Evolutionary conservation across 2,797 vertebrate genomes (phyloP).

Genomic region (Etheostoma perlongum): DNA sequence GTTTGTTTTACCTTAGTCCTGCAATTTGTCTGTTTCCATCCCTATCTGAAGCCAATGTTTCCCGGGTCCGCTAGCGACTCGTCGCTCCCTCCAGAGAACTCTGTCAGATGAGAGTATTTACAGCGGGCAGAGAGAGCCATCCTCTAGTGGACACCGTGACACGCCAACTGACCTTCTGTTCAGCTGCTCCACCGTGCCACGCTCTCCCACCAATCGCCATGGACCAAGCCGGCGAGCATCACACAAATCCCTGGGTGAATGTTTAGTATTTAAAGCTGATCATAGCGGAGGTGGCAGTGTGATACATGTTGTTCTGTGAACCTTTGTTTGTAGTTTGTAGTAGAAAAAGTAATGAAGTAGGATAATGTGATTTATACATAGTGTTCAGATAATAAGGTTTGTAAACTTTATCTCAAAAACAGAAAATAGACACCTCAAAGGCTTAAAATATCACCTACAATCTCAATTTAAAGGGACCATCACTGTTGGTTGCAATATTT

Average conservation of each 20-base stretch:
- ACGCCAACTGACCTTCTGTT: conserved; percentile 92
- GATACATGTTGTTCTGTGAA: background rate
- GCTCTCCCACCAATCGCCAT: conserved; percentile 91
- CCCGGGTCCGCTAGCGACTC: conserved; percentile 87
- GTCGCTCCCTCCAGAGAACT: conserved; percentile 94
- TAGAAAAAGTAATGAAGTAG: background rate
- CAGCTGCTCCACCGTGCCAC: conserved; percentile 91
- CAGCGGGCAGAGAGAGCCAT: conserved; percentile 92
- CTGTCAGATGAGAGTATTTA: conserved; percentile 98
- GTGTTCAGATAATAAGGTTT: background rate
- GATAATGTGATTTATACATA: background rate
- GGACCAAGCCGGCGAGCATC: conserved; percentile 88
- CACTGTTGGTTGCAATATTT: background rate
- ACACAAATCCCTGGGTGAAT: conserved; percentile 92
- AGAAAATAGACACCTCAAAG: background rate
- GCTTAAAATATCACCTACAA: no score
- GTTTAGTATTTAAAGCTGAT: background rate
- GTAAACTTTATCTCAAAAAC: background rate
- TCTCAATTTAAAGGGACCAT: background rate
- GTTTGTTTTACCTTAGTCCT: conserved; percentile 9
- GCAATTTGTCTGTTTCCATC: conserved; percentile 48
- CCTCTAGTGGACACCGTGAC: conserved; percentile 87
- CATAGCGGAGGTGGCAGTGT: background rate
- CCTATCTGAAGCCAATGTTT: conserved; percentile 87
- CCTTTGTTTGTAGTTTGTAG: background rate